Conservation (phyloP, 2,797 vertebrate species). For the Anguilla pacifica region DNA sequence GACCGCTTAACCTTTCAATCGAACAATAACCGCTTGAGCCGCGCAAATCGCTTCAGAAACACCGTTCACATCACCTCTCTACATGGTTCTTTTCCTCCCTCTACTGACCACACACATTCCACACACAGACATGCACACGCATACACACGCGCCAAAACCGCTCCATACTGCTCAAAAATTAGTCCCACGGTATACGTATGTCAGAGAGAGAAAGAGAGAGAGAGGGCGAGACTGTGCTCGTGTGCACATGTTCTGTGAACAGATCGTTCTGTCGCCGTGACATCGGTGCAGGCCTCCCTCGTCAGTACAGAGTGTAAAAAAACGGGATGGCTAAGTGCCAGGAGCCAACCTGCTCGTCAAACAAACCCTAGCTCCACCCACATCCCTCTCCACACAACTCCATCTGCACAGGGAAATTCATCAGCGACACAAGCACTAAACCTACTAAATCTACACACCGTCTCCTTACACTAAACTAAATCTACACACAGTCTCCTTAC, state of each 20-base stretch:
- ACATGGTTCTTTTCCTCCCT: too few species aligned
- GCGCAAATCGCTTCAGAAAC: background rate
- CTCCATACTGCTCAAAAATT: background rate
- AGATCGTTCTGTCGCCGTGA: background rate
- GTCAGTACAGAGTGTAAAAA: background rate
- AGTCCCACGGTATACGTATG: background rate
- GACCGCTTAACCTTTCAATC: background rate
- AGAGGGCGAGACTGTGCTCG: background rate
- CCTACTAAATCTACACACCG: too few species aligned
- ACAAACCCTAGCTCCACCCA: background rate
- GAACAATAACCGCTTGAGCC: background rate
- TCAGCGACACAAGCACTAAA: too few species aligned
- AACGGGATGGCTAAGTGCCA: background rate
- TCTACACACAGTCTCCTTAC: too few species aligned
- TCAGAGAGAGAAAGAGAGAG: background rate
- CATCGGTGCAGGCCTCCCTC: background rate
- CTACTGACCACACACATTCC: background rate
- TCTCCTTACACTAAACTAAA: too few species aligned
- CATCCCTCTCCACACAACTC: background rate
- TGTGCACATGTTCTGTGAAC: background rate
- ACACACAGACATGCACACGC: background rate
- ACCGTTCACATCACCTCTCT: background rate
- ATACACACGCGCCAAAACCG: background rate
- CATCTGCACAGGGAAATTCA: background rate
- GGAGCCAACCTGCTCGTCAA: background rate